A percentile compares a stretch with the other conserved stretches of the same genome.
These are phyloP conservation scores for Lithobates sylvaticus DNA, from an alignment of 2,797 vertebrate species.

Conservation along the genomic window DNA sequence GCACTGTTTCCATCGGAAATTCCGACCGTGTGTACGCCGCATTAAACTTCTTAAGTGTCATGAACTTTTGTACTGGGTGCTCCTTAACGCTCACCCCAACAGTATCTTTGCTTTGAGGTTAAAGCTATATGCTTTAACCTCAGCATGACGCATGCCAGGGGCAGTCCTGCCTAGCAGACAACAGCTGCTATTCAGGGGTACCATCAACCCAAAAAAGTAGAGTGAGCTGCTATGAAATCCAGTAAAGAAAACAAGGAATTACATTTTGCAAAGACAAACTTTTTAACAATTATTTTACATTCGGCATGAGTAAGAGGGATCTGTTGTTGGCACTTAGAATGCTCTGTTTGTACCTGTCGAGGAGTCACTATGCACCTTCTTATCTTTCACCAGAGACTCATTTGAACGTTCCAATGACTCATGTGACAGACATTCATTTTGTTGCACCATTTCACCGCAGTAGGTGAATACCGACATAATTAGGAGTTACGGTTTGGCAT, in stretches of 20 bases:
- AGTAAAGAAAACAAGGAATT: not conserved
- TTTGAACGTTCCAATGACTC: slow-evolving; percentile 38
- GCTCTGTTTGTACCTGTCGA: slow-evolving; percentile 38
- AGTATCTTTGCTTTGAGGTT: not conserved
- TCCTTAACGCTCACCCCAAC: too few relatives aligned
- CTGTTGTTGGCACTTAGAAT: slow-evolving; percentile 7
- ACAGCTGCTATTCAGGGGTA: not conserved
- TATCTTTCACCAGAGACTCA: slow-evolving; percentile 47
- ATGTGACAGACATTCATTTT: slow-evolving; percentile 40
- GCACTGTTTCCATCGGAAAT: too few relatives aligned
- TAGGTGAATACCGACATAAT: slow-evolving; percentile 34
- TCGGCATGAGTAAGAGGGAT: slow-evolving; percentile 19
- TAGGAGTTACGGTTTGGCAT: slow-evolving; percentile 27
- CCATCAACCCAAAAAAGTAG: not conserved
- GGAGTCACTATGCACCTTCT: slow-evolving; percentile 4
- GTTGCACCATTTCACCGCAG: slow-evolving; percentile 20
- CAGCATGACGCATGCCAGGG: not conserved
- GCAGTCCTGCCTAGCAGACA: not conserved
- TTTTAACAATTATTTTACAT: slow-evolving; percentile 20
- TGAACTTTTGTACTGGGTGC: too few relatives aligned
- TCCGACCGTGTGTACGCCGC: too few relatives aligned
- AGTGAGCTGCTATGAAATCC: not conserved
- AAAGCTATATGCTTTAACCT: not conserved
- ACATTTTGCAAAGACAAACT: not conserved
- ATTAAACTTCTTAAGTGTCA: too few relatives aligned